These are phyloP conservation scores for Meiosimyza platycephala DNA, from an alignment of 2,888 invertebrate genomes.

Conservation along the genomic window DNA sequence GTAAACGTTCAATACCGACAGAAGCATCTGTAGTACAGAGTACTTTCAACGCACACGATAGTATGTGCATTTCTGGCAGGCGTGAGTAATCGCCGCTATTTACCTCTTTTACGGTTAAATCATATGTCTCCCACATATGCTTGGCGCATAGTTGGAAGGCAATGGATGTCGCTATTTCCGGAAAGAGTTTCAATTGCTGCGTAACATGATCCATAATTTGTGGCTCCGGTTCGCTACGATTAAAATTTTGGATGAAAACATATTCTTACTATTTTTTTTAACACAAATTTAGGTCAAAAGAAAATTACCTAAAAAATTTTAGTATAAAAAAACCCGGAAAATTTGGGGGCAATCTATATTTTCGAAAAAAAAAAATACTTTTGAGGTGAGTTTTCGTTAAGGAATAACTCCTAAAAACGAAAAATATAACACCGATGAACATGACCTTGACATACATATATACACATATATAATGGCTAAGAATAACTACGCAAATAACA, in stretches of 20 bases:
- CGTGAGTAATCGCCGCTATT: constrained; percentile 81
- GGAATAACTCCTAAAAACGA: too few relatives aligned
- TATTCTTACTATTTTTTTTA: too few relatives aligned
- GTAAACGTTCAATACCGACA: constrained; percentile 81
- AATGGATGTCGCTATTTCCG: constrained; percentile 81
- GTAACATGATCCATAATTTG: constrained; percentile 92
- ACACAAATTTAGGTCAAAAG: too few relatives aligned
- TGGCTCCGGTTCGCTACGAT: constrained; percentile 79
- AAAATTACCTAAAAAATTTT: too few relatives aligned
- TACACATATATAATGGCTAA: too few relatives aligned
- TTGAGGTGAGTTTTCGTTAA: too few relatives aligned
- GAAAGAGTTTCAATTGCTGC: constrained; percentile 90
- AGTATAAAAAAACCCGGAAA: too few relatives aligned
- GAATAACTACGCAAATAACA: too few relatives aligned
- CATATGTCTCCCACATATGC: constrained; percentile 77
- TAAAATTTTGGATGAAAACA: constrained; percentile 29
- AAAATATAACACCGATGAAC: too few relatives aligned
- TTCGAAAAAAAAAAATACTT: too few relatives aligned
- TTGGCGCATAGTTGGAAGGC: constrained; percentile 79
- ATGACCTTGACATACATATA: too few relatives aligned
- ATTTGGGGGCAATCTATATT: too few relatives aligned
- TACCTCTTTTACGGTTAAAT: constrained; percentile 80
- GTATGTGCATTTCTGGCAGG: constrained; percentile 85
- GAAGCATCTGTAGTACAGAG: constrained; percentile 80
- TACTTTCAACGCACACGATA: constrained; percentile 90